Conservation (phyloP, 2,113 vertebrate genomes). For the Micromys minutus region DNA sequence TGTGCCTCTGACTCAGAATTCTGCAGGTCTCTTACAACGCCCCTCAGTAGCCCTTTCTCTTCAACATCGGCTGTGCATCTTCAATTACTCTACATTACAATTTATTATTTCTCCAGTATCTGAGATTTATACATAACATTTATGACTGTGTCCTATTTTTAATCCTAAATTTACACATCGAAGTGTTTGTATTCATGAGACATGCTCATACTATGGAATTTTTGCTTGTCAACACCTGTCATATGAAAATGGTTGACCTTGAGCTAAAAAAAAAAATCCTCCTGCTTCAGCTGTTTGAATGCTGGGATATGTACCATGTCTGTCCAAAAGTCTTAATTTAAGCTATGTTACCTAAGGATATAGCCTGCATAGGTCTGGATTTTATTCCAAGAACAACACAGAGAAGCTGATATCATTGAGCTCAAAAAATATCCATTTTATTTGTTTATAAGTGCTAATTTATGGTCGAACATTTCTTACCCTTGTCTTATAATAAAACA, state of each 20-base stretch:
- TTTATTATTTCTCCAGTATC: not conserved
- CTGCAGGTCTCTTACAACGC: not conserved
- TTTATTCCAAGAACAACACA: not conserved
- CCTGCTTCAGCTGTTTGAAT: not conserved
- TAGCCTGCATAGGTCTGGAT: not conserved
- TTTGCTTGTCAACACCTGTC: not conserved
- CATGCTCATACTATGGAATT: not conserved
- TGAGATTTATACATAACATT: not conserved
- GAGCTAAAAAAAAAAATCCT: not conserved
- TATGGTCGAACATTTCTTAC: not conserved
- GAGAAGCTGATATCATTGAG: not conserved
- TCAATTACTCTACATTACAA: not conserved
- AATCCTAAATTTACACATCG: not conserved
- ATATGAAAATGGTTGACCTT: not conserved
- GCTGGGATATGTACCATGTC: not conserved
- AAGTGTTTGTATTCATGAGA: not conserved
- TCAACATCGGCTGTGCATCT: not conserved
- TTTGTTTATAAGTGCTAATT: not conserved
- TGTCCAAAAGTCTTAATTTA: not conserved
- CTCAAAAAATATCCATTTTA: not conserved
- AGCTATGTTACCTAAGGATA: not conserved
- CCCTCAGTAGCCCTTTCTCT: not conserved
- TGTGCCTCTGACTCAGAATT: not conserved
- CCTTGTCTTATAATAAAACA: not conserved
- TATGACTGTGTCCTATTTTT: not conserved